Evolutionary conservation across 2,113 vertebrate species (phyloP), one percentile per base, ranked within the genome.

Genomic region (Tauraco erythrolophus): DNA sequence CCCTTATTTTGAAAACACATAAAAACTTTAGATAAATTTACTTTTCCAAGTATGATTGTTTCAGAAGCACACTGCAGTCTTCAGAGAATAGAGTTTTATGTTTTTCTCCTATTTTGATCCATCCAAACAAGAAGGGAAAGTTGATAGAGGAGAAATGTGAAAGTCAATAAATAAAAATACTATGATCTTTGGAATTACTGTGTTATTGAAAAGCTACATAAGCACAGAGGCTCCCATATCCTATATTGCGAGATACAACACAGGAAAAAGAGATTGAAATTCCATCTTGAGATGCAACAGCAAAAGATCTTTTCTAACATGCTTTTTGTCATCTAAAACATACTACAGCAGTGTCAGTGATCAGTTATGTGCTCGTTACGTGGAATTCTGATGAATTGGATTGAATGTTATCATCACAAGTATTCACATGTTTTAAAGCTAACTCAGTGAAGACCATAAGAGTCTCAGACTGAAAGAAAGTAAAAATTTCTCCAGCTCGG

Each of bases 401-500:
- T 95, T 77, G 62, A 93, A 62, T 92, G 62, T 91, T 92, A 53
- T n/a, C 81, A 76, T 97, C 46, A 65, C 41, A 66, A 74, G 45
- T 91, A 57, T 86, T 97, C 54, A 72, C 24, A 3, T 35, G 22
- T 66, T 93, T 68, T 84, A 78, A 86, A 92, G 68, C 87, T 94
- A 85, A 91, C 89, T 83, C 88, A 89, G 30, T 95, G 89, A 96
- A 95, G 79, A 85, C 85, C 11, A 8, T 83, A 65, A 97, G 56
- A 97, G 72, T 61, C 33, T 94, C 76, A 95, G 91, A 94, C 77
- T 88, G 94, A 80, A 96, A 89, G 88, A 84, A 95, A 68, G 60
- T 71, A 79, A 94, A 94, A 96, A 83, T 94, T 58, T 43, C 91
- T 96, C 71, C 62, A 6, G 95, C 45, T 94, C 82, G 81, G 80